These are phyloP conservation scores for Luehdorfia chinensis DNA, from an alignment of 1,140 invertebrate genomes.

Conservation along the genomic window DNA sequence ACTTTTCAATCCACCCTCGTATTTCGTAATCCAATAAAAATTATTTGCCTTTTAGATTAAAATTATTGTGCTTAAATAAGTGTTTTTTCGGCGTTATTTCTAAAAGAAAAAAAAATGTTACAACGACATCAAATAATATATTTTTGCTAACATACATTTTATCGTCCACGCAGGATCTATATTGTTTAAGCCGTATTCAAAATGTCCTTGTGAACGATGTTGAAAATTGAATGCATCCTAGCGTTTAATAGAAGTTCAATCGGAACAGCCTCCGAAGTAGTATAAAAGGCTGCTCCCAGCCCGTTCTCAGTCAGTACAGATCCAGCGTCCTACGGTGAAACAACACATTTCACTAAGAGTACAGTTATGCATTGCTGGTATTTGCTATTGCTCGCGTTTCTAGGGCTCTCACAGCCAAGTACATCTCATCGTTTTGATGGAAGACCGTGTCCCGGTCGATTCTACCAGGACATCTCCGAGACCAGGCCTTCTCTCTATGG, in stretches of 20 bases:
- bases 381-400: conserved; percentile 54
- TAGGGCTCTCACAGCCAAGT: conserved; percentile 49
- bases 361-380: conserved; percentile 68
- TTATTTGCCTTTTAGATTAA: too few relatives aligned
- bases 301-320: conserved; percentile 44
- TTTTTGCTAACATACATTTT: too few relatives aligned
- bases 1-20: too few relatives aligned
- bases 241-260: conserved; percentile 61
- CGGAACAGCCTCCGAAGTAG: conserved; percentile 21
- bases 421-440: conserved; percentile 56
- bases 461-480: background rate
- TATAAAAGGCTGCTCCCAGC: conserved; percentile 46
- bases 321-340: conserved; percentile 35
- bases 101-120: too few relatives aligned
- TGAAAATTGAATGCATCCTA: conserved; percentile 66
- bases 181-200: conserved; percentile 7
- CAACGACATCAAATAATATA: too few relatives aligned
- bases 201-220: conserved; percentile 33
- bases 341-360: conserved; percentile 30
- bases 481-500: background rate
- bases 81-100: too few relatives aligned
- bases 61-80: too few relatives aligned
- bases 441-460: conserved; percentile 41
- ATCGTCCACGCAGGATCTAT: background rate
- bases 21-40: too few relatives aligned